Evolutionary conservation across 2,888 invertebrate species (phyloP), one percentile per base, ranked within the genome.

Genomic region (Meliscaeva auricollis): DNA sequence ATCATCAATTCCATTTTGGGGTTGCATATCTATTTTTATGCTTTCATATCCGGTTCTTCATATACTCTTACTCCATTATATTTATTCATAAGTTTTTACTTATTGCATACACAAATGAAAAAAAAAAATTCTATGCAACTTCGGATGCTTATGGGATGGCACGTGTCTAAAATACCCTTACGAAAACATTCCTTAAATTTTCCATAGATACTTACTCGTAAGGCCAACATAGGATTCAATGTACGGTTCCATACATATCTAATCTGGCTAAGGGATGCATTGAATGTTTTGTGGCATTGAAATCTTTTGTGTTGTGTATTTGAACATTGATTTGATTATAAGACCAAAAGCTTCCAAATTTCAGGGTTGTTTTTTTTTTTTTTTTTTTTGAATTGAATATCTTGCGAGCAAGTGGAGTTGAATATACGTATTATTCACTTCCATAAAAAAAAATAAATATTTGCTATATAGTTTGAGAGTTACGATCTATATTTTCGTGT

Each of bases 91-190:
- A 38, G 11, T 38, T 9, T 38, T 3, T 38, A 13, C 38, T 38
- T 38, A 8, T 11, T 38, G 11, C 9, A 9, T 38, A 38, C n/a
- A 5, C n/a, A 5, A 32, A 13, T 20, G 4, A 4, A 17, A 11
- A 38, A 3, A 8, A 20, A 22, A 58, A 46, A 2, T 15, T 46
- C 15, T 50, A 73, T 77, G 68, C 73, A 83, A 83, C 73, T 26
- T 26, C 26, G n/a, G n/a, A n/a, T 77, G 77, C 41, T 77, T 20
- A n/a, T 83, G 82, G 3, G 0, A 46, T 44, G 46, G 68, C 82
- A 83, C 82, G 82, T 83, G 82, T 60, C 77, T 77, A 83, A 83
- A 73, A 72, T 41, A 41, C 15, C 52, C 76, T 13, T 26, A 17
- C 26, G 4, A 26, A 26, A 26, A 4, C 2, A 26, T 26, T 26